Evolutionary conservation across 1,140 invertebrate genomes (phyloP).

Genomic region (Camponotus vicinus): DNA sequence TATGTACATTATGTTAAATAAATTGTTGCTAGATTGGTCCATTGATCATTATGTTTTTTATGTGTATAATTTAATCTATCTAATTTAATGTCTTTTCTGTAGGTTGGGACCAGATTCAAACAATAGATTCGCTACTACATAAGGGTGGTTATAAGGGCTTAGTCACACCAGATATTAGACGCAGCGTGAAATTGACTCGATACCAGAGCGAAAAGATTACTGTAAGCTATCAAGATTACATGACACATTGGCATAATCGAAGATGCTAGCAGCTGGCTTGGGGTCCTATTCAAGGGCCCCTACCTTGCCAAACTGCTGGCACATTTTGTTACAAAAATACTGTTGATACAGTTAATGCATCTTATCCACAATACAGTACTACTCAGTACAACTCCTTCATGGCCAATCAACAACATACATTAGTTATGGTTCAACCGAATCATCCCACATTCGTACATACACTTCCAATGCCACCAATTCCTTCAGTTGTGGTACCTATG

Average conservation of each 20-base stretch:
- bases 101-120: constrained; percentile 99
- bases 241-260: constrained; percentile 87
- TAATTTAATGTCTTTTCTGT: constrained; percentile 18
- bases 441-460: constrained; percentile 74
- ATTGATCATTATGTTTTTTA: background rate
- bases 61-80: background rate
- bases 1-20: background rate
- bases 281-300: constrained; percentile 76
- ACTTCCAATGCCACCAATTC: constrained; percentile 69
- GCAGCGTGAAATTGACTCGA: constrained; percentile 96
- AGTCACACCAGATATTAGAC: constrained; percentile 95
- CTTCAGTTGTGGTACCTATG: constrained; percentile 69
- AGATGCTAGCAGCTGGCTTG: constrained; percentile 87
- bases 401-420: constrained; percentile 75
- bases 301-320: constrained; percentile 65
- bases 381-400: constrained; percentile 75
- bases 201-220: constrained; percentile 97
- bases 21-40: background rate
- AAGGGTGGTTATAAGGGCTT: constrained; percentile 98
- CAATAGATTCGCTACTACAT: constrained; percentile 98
- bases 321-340: constrained; percentile 78
- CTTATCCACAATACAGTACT: constrained; percentile 77
- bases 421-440: constrained; percentile 74
- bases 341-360: constrained; percentile 73
- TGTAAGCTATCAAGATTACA: constrained; percentile 94